These are phyloP conservation scores for Acrobasis consociella DNA, from an alignment of 2,888 invertebrate species.

Conservation along the genomic window DNA sequence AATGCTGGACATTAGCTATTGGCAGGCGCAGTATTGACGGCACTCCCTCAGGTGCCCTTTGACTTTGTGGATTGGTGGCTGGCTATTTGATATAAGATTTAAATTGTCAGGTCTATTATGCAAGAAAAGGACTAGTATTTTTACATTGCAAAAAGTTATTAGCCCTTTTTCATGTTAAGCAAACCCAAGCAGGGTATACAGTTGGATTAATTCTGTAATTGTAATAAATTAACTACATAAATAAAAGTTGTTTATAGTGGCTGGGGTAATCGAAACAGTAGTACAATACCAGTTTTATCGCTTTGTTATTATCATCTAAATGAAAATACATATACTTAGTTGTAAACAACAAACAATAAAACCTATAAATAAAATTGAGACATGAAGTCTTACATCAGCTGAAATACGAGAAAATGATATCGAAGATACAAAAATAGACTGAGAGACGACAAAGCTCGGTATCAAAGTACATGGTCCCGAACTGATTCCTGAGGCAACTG, in stretches of 20 bases:
- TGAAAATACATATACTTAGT: neutral
- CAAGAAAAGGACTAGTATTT: neutral
- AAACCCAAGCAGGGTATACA: too few species aligned
- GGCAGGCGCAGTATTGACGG: too few species aligned
- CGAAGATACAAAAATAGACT: conserved; percentile 3
- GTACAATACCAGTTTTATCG: too few species aligned
- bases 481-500: conserved; percentile 51
- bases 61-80: too few species aligned
- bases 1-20: too few species aligned
- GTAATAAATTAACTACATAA: too few species aligned
- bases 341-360: neutral
- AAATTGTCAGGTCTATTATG: neutral
- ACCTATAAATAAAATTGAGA: neutral
- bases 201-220: too few species aligned
- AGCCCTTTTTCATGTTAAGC: too few species aligned
- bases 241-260: too few species aligned
- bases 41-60: too few species aligned
- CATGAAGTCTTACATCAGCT: neutral
- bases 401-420: conserved; percentile 4
- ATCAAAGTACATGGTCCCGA: conserved; percentile 33
- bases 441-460: conserved; percentile 10
- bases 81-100: neutral
- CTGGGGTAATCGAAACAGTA: too few species aligned
- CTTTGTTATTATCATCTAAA: too few species aligned
- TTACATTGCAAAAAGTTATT: neutral